Conservation (phyloP, 2,797 vertebrate species). For the Catharus ustulatus region DNA sequence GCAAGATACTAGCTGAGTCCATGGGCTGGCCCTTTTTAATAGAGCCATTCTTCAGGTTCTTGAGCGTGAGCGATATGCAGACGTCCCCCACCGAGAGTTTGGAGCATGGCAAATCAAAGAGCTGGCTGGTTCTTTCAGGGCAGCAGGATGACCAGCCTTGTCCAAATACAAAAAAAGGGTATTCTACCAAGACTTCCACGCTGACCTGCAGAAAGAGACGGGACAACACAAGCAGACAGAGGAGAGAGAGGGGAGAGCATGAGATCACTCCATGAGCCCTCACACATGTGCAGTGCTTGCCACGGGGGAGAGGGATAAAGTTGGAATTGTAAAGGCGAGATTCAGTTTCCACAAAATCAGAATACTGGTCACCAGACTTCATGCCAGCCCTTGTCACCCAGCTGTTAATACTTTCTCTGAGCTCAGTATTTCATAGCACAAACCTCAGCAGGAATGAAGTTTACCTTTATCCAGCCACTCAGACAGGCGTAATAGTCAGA, state of each 20-base stretch:
- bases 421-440: background rate
- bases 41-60: slow-evolving; percentile 96
- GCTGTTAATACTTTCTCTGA: background rate
- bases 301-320: background rate
- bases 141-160: slow-evolving; percentile 99
- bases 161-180: slow-evolving; percentile 99
- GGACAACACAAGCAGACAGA: slow-evolving; percentile 16
- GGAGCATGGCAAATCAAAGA: slow-evolving; percentile 95
- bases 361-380: background rate
- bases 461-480: background rate
- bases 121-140: slow-evolving; percentile 94
- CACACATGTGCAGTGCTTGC: background rate
- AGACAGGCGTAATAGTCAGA: background rate
- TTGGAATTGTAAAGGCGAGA: background rate
- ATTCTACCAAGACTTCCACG: slow-evolving; percentile 96
- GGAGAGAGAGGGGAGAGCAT: slow-evolving; percentile 26
- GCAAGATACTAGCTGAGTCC: slow-evolving; percentile 84
- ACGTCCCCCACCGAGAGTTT: slow-evolving; percentile 97
- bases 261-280: background rate
- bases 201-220: slow-evolving; percentile 85
- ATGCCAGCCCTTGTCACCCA: background rate
- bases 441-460: background rate
- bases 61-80: slow-evolving; percentile 98
- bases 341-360: background rate
- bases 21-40: slow-evolving; percentile 90